These are phyloP conservation scores for Sisor rabdophorus DNA, from an alignment of 2,113 vertebrate genomes.

Conservation along the genomic window DNA sequence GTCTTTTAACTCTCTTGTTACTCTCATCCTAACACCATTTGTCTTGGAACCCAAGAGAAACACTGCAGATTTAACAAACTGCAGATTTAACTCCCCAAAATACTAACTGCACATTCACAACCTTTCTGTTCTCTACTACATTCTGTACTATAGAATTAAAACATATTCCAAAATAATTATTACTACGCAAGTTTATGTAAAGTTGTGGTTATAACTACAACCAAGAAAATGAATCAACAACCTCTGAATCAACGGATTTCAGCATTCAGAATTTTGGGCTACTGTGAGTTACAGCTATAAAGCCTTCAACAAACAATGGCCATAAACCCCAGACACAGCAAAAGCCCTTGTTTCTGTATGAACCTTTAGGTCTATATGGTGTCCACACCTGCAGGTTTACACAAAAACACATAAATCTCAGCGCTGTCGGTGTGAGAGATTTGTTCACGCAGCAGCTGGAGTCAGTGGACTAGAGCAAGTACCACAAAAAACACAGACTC, in stretches of 20 bases:
- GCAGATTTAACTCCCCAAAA: not conserved
- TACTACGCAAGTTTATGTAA: not conserved
- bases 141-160: not conserved
- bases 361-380: constrained; percentile 34
- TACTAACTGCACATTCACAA: not conserved
- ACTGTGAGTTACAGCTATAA: not conserved
- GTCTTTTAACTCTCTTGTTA: not conserved
- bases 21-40: not conserved
- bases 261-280: not conserved
- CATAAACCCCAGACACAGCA: constrained; percentile 35
- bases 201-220: not conserved
- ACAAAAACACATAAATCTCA: constrained; percentile 49
- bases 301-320: constrained; percentile 15
- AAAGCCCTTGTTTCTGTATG: constrained; percentile 39
- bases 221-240: not conserved
- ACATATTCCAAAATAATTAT: not conserved
- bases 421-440: constrained; percentile 32
- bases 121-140: too few relatives aligned
- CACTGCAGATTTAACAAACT: too few relatives aligned
- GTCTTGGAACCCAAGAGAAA: not conserved
- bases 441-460: constrained; percentile 43
- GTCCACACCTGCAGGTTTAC: constrained; percentile 46
- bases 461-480: constrained; percentile 32
- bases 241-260: not conserved
- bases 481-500: not conserved